These are phyloP conservation scores for Pomatostomus ruficeps DNA, from an alignment of 2,113 vertebrate genomes.

Conservation along the genomic window DNA sequence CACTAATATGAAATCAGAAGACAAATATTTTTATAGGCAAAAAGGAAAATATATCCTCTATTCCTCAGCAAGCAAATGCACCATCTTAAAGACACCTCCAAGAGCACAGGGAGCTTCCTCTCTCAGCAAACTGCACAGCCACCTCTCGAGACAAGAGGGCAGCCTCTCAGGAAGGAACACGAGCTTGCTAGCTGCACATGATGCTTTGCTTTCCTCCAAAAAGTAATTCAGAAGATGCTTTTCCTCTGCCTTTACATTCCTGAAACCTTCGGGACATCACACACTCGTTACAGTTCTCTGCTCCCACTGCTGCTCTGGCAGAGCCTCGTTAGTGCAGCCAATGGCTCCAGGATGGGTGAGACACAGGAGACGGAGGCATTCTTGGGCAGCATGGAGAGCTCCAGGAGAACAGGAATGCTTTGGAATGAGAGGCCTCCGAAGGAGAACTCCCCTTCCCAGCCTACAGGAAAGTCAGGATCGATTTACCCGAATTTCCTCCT, in stretches of 20 bases:
- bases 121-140: not conserved
- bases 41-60: not conserved
- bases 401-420: not conserved
- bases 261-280: not conserved
- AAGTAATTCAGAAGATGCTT: not conserved
- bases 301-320: not conserved
- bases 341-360: not conserved
- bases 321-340: not conserved
- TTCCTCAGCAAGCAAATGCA: not conserved
- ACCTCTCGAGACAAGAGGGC: not conserved
- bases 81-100: not conserved
- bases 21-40: not conserved
- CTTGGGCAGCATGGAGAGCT: not conserved
- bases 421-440: not conserved
- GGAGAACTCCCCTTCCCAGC: not conserved
- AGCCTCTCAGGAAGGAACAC: not conserved
- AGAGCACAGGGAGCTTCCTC: not conserved
- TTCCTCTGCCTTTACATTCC: not conserved
- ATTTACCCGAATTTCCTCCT: not conserved
- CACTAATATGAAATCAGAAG: not conserved
- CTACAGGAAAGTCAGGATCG: not conserved
- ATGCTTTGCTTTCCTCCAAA: not conserved
- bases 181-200: not conserved
- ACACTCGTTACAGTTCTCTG: not conserved
- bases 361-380: not conserved